Evolutionary conservation across 2,888 invertebrate species (phyloP).

Genomic region (Epistrophe grossulariae): DNA sequence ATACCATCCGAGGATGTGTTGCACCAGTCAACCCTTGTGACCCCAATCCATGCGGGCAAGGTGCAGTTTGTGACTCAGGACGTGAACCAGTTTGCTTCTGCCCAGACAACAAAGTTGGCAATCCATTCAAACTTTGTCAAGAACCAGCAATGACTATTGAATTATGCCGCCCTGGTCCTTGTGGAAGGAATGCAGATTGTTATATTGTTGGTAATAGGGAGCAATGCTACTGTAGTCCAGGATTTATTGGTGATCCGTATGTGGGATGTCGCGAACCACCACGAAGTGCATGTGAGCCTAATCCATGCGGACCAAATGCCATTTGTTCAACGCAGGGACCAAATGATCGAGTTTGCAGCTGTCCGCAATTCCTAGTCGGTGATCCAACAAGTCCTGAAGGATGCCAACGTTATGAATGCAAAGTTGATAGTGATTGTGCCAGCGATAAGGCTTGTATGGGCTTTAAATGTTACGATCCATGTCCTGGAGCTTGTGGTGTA

Average conservation of each 20-base stretch:
- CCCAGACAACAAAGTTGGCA: slow-evolving; percentile 91
- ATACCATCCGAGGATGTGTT: slow-evolving; percentile 93
- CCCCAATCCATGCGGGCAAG: slow-evolving; percentile 91
- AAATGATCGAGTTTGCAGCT: slow-evolving; percentile 89
- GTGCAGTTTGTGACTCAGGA: slow-evolving; percentile 92
- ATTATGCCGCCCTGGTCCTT: slow-evolving; percentile 92
- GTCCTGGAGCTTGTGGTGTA: slow-evolving; percentile 91
- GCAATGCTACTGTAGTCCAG: slow-evolving; percentile 92
- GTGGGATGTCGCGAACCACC: slow-evolving; percentile 89
- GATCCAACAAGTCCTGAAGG: slow-evolving; percentile 90
- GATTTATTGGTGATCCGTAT: slow-evolving; percentile 92
- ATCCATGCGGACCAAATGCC: slow-evolving; percentile 92
- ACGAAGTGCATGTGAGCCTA: slow-evolving; percentile 89
- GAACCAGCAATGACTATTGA: slow-evolving; percentile 86
- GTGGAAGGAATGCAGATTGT: slow-evolving; percentile 93
- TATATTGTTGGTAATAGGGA: slow-evolving; percentile 92
- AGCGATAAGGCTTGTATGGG: slow-evolving; percentile 90
- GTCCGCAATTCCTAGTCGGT: slow-evolving; percentile 90
- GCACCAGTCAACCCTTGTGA: slow-evolving; percentile 92
- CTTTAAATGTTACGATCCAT: slow-evolving; percentile 92
- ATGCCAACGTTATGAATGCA: slow-evolving; percentile 92
- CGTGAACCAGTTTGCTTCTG: slow-evolving; percentile 93
- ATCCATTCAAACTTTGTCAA: slow-evolving; percentile 91
- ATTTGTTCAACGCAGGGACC: slow-evolving; percentile 88
- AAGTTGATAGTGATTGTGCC: slow-evolving; percentile 91